phyloP scores from a whole-genome alignment of 2,888 invertebrate genomes.

The Eupeodes luniger region DNA sequence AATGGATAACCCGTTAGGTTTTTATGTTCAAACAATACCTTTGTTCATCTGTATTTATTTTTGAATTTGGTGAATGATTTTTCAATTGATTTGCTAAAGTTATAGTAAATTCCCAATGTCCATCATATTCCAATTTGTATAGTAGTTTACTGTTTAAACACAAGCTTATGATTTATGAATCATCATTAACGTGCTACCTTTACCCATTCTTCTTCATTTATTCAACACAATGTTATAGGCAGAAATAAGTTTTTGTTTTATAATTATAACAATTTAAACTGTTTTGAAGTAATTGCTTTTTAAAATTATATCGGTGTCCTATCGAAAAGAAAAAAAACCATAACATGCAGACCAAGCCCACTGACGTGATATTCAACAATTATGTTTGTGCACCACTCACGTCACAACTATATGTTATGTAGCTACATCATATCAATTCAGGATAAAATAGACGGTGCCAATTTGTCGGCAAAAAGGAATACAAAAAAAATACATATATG shows the following conservation, averaged over 20 bases:
- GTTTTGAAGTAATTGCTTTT: conserved; percentile 2
- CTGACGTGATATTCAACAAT: conserved; percentile 68
- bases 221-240: not conserved
- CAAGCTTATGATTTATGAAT: not conserved
- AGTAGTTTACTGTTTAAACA: no score
- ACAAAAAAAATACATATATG: conserved; percentile 9
- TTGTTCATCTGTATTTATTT: not conserved
- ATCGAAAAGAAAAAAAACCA: not conserved
- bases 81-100: no score
- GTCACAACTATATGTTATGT: conserved; percentile 34
- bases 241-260: not conserved
- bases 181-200: not conserved
- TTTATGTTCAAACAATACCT: not conserved
- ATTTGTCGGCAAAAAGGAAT: conserved; percentile 60
- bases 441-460: conserved; percentile 54
- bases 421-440: not conserved
- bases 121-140: no score
- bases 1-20: no score
- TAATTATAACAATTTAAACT: conserved; percentile 17
- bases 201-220: not conserved
- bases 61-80: not conserved
- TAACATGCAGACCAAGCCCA: conserved; percentile 19
- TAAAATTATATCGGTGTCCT: conserved; percentile 12
- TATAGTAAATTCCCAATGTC: no score
- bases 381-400: conserved; percentile 57